Conservation (phyloP, 1,140 invertebrate species). For the Rhizoglyphus robini region DNA sequence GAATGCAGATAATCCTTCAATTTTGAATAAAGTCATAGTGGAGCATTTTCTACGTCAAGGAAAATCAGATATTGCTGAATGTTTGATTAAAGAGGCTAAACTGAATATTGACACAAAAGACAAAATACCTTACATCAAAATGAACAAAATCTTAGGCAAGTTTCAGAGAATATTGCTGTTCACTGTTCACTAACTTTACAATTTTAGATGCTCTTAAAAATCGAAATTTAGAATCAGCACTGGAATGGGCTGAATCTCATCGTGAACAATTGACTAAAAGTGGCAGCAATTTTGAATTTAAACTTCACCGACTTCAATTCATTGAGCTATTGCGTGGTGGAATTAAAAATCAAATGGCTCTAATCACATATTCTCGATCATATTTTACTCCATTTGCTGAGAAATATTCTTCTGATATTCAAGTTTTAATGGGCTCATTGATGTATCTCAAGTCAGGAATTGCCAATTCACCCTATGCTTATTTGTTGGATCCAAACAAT, state of each 20-base stretch:
- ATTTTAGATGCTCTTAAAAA: slow-evolving; percentile 26
- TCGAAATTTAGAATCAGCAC: slow-evolving; percentile 59
- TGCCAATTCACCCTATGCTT: slow-evolving; percentile 61
- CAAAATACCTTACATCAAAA: slow-evolving; percentile 21
- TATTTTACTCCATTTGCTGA: slow-evolving; percentile 69
- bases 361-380: slow-evolving; percentile 69
- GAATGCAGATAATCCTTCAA: slow-evolving; percentile 44
- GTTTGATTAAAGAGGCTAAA: slow-evolving; percentile 45
- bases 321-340: slow-evolving; percentile 55
- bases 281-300: slow-evolving; percentile 65
- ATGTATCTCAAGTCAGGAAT: slow-evolving; percentile 65
- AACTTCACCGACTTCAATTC: slow-evolving; percentile 60
- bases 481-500: slow-evolving; percentile 57
- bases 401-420: slow-evolving; percentile 71
- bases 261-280: slow-evolving; percentile 32
- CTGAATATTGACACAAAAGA: slow-evolving; percentile 33
- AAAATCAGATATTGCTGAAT: slow-evolving; percentile 71
- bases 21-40: slow-evolving; percentile 87
- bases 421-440: slow-evolving; percentile 73
- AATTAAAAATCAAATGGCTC: slow-evolving; percentile 49
- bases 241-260: slow-evolving; percentile 46
- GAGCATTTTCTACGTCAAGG: slow-evolving; percentile 92
- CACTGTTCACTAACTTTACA: no score
- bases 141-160: slow-evolving; percentile 13
- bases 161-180: no score